These are phyloP conservation scores for Oreocharis arfaki DNA, from an alignment of 2,113 vertebrate species.

Conservation along the genomic window DNA sequence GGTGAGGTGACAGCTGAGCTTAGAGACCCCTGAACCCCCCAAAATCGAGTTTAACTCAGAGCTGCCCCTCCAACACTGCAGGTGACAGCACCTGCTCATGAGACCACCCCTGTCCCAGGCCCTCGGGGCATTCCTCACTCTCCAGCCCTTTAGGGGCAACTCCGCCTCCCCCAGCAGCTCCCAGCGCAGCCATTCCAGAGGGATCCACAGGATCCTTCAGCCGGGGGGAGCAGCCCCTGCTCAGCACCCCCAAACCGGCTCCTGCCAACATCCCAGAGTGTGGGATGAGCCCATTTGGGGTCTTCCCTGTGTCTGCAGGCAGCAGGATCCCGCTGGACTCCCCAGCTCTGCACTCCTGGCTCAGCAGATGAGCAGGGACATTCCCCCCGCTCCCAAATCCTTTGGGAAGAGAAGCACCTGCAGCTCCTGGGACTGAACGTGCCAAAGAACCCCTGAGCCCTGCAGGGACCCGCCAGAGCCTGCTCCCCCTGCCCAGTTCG, in stretches of 20 bases:
- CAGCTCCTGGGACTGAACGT: accelerated
- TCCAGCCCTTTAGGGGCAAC: background rate
- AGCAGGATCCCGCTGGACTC: background rate
- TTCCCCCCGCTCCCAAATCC: background rate
- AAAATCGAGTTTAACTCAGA: accelerated
- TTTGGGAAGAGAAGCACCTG: background rate
- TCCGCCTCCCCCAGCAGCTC: background rate
- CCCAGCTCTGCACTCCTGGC: accelerated
- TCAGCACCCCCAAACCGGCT: background rate
- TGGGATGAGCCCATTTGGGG: background rate
- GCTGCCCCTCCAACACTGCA: background rate
- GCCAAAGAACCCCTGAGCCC: background rate
- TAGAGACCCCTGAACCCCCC: accelerated
- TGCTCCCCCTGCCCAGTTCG: background rate
- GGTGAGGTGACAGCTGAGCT: accelerated
- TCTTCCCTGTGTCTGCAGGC: accelerated
- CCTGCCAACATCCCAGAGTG: background rate
- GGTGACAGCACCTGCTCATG: accelerated
- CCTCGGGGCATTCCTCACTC: background rate
- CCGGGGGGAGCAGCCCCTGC: background rate
- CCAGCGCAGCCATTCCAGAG: background rate
- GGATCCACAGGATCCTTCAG: background rate
- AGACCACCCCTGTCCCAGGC: accelerated
- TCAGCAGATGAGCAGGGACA: background rate
- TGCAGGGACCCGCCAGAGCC: accelerated